These are phyloP conservation scores for Prunella himalayana DNA, from an alignment of 2,113 vertebrate genomes.

Conservation along the genomic window DNA sequence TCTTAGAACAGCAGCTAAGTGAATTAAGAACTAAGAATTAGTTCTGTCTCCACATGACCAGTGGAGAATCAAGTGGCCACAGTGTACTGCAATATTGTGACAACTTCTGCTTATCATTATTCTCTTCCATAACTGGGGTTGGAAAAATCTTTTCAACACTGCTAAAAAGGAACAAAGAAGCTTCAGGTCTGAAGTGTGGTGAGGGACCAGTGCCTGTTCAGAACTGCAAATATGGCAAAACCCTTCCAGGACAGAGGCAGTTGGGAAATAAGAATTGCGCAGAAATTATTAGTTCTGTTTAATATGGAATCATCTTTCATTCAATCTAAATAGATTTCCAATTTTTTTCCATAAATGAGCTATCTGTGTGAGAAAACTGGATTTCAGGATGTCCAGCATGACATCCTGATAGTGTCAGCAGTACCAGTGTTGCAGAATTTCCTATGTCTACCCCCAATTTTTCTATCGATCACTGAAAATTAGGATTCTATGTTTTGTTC, in stretches of 20 bases:
- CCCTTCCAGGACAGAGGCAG: not conserved
- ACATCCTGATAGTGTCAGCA: not conserved
- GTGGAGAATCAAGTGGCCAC: not conserved
- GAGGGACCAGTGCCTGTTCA: not conserved
- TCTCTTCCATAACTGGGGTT: rapidly evolving
- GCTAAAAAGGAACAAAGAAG: not conserved
- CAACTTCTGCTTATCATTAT: not conserved
- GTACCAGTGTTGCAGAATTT: not conserved
- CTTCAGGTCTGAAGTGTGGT: not conserved
- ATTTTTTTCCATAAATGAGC: not conserved
- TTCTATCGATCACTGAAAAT: not conserved
- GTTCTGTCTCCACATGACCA: not conserved
- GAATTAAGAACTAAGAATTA: not conserved
- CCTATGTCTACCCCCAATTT: not conserved
- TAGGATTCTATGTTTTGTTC: not conserved
- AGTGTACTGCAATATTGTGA: not conserved
- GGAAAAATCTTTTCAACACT: not conserved
- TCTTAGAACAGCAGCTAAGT: not conserved
- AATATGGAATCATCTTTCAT: not conserved
- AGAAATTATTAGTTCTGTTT: not conserved
- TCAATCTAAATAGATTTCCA: not conserved
- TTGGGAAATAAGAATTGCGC: not conserved
- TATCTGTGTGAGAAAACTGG: not conserved
- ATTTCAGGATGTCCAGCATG: not conserved
- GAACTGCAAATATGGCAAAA: not conserved